These are phyloP conservation scores for Pangasianodon hypophthalmus DNA, from an alignment of 2,113 vertebrate genomes.

Conservation along the genomic window DNA sequence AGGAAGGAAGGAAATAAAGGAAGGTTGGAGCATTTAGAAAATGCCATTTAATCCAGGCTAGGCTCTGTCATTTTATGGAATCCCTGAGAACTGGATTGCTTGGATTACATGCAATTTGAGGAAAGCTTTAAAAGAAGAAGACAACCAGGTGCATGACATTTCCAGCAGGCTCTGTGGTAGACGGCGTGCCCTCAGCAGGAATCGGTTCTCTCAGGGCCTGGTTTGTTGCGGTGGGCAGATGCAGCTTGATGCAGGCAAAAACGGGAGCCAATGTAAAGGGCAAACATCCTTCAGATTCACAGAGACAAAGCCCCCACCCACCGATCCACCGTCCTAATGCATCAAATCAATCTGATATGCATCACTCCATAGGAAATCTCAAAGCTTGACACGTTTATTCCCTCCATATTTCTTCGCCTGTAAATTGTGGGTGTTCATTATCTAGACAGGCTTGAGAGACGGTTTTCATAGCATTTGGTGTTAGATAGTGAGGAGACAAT, in stretches of 20 bases:
- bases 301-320: slow-evolving; percentile 29
- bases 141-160: slow-evolving; percentile 26
- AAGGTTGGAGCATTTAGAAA: background rate
- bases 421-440: slow-evolving; percentile 42
- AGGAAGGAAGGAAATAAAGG: background rate
- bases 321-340: slow-evolving; percentile 4
- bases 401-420: slow-evolving; percentile 31
- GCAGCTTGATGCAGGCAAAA: slow-evolving; percentile 37
- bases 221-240: slow-evolving; percentile 20
- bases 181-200: slow-evolving; percentile 26
- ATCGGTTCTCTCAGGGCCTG: slow-evolving; percentile 1
- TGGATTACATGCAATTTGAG: slow-evolving; percentile 9
- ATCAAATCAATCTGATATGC: slow-evolving; percentile 50
- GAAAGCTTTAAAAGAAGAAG: background rate
- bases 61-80: slow-evolving; percentile 15
- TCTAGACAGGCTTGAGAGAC: slow-evolving; percentile 23
- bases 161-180: slow-evolving; percentile 32
- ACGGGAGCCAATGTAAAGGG: slow-evolving; percentile 33
- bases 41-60: background rate
- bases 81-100: background rate
- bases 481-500: slow-evolving; percentile 28
- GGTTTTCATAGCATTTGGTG: slow-evolving; percentile 21
- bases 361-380: slow-evolving; percentile 29
- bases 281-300: slow-evolving; percentile 42
- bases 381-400: slow-evolving; percentile 31